Evolutionary conservation across 1,140 invertebrate genomes (phyloP).

Genomic region (Tetramorium simillimum): DNA sequence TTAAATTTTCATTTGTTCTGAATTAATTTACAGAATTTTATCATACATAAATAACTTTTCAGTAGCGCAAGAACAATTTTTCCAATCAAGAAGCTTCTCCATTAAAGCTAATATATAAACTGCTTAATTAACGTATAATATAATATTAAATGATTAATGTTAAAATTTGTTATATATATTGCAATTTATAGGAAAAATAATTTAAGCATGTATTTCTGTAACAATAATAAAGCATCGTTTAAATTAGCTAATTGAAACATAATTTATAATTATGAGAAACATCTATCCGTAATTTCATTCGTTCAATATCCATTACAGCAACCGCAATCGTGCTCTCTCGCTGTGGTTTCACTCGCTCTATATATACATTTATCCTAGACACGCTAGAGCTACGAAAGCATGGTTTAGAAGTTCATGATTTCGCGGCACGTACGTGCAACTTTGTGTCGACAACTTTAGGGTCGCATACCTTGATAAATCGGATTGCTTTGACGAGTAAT

Average conservation of each 20-base stretch:
- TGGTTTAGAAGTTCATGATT: background rate
- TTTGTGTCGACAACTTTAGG: conserved; percentile 6
- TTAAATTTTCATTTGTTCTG: background rate
- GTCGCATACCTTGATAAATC: conserved; percentile 40
- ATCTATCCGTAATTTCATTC: background rate
- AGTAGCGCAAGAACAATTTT: background rate
- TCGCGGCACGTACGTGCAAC: conserved; percentile 5
- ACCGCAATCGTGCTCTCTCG: background rate
- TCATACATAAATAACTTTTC: background rate
- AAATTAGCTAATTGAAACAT: background rate
- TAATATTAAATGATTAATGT: background rate
- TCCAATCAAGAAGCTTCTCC: background rate
- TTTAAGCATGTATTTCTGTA: background rate
- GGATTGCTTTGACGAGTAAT: conserved; percentile 40
- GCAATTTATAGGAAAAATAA: background rate
- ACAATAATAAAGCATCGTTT: background rate
- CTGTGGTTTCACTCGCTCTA: background rate
- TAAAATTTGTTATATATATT: background rate
- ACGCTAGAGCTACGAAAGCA: background rate
- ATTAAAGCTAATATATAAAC: background rate
- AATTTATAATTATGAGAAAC: background rate
- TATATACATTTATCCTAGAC: conserved; percentile 15
- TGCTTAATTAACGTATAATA: background rate
- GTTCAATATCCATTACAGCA: background rate
- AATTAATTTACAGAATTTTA: background rate